phyloP scores from a whole-genome alignment of 2,113 vertebrate genomes.

The Ageneiosus marmoratus region DNA sequence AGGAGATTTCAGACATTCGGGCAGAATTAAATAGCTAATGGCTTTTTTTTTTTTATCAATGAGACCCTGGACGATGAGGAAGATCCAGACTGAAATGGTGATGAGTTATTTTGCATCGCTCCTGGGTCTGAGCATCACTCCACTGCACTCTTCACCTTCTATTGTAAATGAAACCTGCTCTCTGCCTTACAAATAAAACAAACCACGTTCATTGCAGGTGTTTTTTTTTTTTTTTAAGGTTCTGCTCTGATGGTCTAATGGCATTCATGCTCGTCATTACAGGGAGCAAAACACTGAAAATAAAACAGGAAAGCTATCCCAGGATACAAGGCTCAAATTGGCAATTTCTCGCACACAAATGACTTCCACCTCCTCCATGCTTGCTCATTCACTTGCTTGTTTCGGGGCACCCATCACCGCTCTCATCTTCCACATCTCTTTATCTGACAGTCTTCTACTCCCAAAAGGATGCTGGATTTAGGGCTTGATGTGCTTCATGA shows the following conservation, averaged over 20 bases:
- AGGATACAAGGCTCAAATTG: slow-evolving; percentile 36
- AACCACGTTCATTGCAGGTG: not conserved
- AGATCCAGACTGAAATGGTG: slow-evolving; percentile 7
- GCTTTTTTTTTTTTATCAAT: slow-evolving; percentile 22
- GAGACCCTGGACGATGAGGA: not conserved
- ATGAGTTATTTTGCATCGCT: not conserved
- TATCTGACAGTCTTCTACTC: slow-evolving; percentile 16
- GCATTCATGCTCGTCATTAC: slow-evolving; percentile 17
- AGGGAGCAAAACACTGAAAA: slow-evolving; percentile 9
- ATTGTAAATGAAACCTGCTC: slow-evolving; percentile 12
- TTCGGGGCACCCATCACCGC: not conserved
- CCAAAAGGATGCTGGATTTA: not conserved
- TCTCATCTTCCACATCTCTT: slow-evolving; percentile 26
- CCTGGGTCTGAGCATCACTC: not conserved
- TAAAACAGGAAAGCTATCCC: slow-evolving; percentile 23
- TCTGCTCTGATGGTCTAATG: slow-evolving; percentile 21
- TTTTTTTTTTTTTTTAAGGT: slow-evolving; percentile 1
- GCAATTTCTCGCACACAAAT: slow-evolving; percentile 61
- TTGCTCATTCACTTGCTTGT: slow-evolving; percentile 26
- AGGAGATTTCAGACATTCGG: not conserved
- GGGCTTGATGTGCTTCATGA: not conserved
- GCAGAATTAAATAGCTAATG: slow-evolving; percentile 13
- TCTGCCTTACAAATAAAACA: slow-evolving; percentile 9
- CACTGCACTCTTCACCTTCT: not conserved
- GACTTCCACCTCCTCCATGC: slow-evolving; percentile 46